Percentiles rank a stretch among this genome's conserved stretches.
phyloP scores from a whole-genome alignment of 2,797 vertebrate species.

The Bovichtus diacanthus region DNA sequence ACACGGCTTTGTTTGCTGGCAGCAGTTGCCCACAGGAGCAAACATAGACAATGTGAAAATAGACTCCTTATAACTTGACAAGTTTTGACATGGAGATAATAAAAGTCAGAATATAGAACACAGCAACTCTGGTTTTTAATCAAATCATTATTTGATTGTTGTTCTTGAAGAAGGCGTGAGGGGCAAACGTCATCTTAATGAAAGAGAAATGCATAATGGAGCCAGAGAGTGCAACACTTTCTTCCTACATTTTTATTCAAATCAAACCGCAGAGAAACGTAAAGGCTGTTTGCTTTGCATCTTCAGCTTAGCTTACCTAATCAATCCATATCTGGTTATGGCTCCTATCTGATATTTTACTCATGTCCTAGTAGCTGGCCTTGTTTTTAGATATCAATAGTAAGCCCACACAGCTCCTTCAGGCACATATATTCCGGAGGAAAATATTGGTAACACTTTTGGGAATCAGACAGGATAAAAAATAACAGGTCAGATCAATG shows the following conservation, averaged over 20 bases:
- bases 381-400: conserved; percentile 24
- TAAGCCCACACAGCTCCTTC: conserved; percentile 14
- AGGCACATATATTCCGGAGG: neutral
- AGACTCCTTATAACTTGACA: conserved; percentile 10
- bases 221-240: too few species aligned
- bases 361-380: conserved; percentile 3
- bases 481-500: conserved; percentile 50
- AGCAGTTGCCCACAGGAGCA: conserved; percentile 5
- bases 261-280: neutral
- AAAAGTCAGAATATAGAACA: neutral
- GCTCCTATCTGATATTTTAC: neutral
- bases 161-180: too few species aligned
- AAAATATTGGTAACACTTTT: conserved; percentile 2
- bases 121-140: neutral
- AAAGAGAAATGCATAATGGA: too few species aligned
- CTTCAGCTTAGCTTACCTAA: neutral
- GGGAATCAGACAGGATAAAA: conserved; percentile 8
- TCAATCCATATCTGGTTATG: conserved; percentile 21
- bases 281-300: conserved; percentile 2
- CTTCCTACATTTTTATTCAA: neutral
- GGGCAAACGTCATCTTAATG: too few species aligned
- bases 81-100: neutral
- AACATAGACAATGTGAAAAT: conserved; percentile 22
- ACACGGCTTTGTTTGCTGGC: too few species aligned
- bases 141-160: neutral